Percentiles rank a stretch among this genome's conserved stretches.
phyloP scores from a whole-genome alignment of 2,888 invertebrate genomes.

The Athalia cordata region DNA sequence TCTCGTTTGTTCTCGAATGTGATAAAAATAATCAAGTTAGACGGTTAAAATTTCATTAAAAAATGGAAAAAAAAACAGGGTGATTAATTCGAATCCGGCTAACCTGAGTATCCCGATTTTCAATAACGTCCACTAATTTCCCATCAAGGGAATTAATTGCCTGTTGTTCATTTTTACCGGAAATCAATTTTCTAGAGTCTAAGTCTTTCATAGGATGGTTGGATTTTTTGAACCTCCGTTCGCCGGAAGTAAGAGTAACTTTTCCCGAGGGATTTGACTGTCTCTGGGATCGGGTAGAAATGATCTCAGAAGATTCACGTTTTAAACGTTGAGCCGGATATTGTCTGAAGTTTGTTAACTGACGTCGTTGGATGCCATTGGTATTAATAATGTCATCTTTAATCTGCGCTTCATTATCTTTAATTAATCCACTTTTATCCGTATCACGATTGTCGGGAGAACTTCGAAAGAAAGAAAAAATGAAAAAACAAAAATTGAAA shows the following conservation, averaged over 20 bases:
- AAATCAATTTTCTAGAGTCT: constrained; percentile 13
- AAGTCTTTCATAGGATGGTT: constrained; percentile 2
- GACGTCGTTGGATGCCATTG: background rate
- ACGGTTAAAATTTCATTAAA: background rate
- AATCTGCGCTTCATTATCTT: too few relatives aligned
- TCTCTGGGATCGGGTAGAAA: background rate
- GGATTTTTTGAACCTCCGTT: constrained; percentile 20
- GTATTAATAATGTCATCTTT: background rate
- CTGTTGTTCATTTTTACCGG: background rate
- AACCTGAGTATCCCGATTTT: constrained; percentile 19
- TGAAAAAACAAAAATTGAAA: too few relatives aligned
- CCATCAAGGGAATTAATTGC: background rate
- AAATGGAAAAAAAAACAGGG: background rate
- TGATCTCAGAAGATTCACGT: constrained; percentile 1
- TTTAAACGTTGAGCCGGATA: constrained; percentile 22
- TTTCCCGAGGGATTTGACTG: background rate
- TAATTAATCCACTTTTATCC: too few relatives aligned
- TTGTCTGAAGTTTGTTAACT: background rate
- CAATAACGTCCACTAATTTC: background rate
- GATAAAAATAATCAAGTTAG: background rate
- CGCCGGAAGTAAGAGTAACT: background rate
- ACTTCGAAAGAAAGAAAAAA: too few relatives aligned
- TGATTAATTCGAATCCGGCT: background rate
- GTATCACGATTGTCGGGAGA: too few relatives aligned
- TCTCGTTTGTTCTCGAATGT: constrained; percentile 19